Evolutionary conservation across 1,140 invertebrate genomes (phyloP).

Genomic region (Hypothenemus hampei): DNA sequence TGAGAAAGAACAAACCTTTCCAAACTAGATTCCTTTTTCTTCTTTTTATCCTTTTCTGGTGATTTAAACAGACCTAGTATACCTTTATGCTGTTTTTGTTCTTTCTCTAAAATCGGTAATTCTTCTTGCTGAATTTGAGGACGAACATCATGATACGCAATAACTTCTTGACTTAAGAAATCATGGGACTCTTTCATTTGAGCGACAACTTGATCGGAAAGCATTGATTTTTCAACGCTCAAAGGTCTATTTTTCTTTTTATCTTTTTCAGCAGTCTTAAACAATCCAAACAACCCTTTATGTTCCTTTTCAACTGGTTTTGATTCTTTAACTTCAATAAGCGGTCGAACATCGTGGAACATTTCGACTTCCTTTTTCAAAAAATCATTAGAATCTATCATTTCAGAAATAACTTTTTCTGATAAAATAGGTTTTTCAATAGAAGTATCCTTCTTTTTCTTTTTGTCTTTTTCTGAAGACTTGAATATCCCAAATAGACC

Average conservation of each 20-base stretch:
- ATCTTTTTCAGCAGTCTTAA: slow-evolving; percentile 24
- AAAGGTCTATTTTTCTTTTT: slow-evolving; percentile 19
- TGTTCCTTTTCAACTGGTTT: slow-evolving; percentile 11
- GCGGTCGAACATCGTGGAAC: slow-evolving; percentile 30
- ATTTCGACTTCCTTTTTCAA: slow-evolving; percentile 32
- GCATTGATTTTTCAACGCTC: slow-evolving; percentile 19
- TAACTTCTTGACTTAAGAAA: slow-evolving; percentile 17
- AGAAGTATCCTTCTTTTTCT: slow-evolving; percentile 4
- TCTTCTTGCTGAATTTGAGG: slow-evolving; percentile 11
- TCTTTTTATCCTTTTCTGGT: slow-evolving; percentile 16
- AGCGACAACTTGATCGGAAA: slow-evolving; percentile 24
- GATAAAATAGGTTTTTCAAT: slow-evolving; percentile 17
- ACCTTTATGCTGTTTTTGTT: slow-evolving; percentile 7
- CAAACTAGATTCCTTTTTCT: slow-evolving; percentile 9
- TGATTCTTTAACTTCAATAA: neutral
- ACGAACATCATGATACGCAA: slow-evolving; percentile 24
- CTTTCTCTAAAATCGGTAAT: neutral
- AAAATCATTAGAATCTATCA: slow-evolving; percentile 25
- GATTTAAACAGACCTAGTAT: slow-evolving; percentile 19
- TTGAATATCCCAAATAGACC: slow-evolving; percentile 17
- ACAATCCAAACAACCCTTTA: slow-evolving; percentile 31
- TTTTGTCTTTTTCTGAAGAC: slow-evolving; percentile 5
- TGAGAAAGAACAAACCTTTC: slow-evolving; percentile 10
- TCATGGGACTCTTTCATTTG: slow-evolving; percentile 19
- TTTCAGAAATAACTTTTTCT: slow-evolving; percentile 22